Evolutionary conservation across 2,797 vertebrate genomes (phyloP).

Genomic region (Phrynocephalus guinanensis): DNA sequence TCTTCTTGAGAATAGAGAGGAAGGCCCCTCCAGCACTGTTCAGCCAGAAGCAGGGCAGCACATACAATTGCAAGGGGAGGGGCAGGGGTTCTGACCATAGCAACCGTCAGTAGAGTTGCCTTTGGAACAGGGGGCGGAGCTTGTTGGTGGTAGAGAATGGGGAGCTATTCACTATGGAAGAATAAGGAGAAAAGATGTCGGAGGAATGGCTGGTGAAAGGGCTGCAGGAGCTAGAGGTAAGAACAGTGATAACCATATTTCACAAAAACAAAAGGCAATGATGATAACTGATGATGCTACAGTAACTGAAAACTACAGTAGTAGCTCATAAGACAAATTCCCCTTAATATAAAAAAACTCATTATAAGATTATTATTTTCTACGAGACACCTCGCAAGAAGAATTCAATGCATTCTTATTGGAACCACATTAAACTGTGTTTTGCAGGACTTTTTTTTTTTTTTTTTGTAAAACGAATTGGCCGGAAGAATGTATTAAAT

Average conservation of each 20-base stretch:
- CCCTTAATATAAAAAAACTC: no score
- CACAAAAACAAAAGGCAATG: no score
- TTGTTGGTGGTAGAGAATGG: background rate
- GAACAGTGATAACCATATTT: background rate
- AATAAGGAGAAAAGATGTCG: background rate
- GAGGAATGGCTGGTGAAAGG: background rate
- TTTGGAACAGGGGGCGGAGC: constrained; percentile 16
- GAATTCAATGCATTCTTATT: no score
- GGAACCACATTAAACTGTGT: no score
- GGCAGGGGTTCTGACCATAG: background rate
- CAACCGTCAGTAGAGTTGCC: background rate
- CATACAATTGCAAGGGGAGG: background rate
- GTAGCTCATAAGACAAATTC: no score
- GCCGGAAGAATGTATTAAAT: no score
- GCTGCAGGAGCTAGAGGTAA: background rate
- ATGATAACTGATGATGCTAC: no score
- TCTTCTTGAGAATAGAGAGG: background rate
- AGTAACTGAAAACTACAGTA: no score
- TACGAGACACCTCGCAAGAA: no score
- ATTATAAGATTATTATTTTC: no score
- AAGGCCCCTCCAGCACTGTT: background rate
- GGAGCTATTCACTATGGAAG: background rate
- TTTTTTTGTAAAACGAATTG: no score
- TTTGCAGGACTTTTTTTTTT: no score
- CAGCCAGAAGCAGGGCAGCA: background rate